These are phyloP conservation scores for Formica exsecta DNA, from an alignment of 1,140 invertebrate genomes.

Conservation along the genomic window DNA sequence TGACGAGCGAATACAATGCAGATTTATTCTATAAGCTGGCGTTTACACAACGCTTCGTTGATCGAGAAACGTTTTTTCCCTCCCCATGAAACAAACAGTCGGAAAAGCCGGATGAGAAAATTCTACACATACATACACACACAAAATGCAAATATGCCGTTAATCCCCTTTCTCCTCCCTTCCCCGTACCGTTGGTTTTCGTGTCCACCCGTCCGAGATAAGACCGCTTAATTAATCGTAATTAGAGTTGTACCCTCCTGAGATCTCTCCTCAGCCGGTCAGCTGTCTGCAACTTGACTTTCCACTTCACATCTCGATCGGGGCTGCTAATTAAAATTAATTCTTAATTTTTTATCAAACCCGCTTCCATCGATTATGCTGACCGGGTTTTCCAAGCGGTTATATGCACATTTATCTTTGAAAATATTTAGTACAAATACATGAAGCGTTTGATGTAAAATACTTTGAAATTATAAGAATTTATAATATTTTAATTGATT, in stretches of 20 bases:
- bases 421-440: slow-evolving; percentile 8
- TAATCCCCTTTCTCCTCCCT: background rate
- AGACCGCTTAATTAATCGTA: slow-evolving; percentile 51
- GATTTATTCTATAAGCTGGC: slow-evolving; percentile 49
- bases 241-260: slow-evolving; percentile 41
- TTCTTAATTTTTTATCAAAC: slow-evolving; percentile 29
- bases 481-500: slow-evolving; percentile 6
- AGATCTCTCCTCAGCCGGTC: slow-evolving; percentile 24
- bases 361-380: background rate
- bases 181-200: background rate
- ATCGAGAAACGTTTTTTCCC: slow-evolving; percentile 46
- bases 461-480: background rate
- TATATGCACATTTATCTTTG: background rate
- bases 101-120: slow-evolving; percentile 43
- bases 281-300: slow-evolving; percentile 29
- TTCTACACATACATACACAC: slow-evolving; percentile 7
- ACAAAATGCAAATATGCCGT: slow-evolving; percentile 18
- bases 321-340: slow-evolving; percentile 52
- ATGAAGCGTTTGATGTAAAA: background rate
- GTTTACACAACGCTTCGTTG: slow-evolving; percentile 43
- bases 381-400: background rate
- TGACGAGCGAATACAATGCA: slow-evolving; percentile 33
- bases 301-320: slow-evolving; percentile 22
- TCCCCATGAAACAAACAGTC: slow-evolving; percentile 33
- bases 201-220: slow-evolving; percentile 21